Base-by-base conservation (phyloP, 2,797 vertebrate genomes). In the Karalla daura region DNA sequence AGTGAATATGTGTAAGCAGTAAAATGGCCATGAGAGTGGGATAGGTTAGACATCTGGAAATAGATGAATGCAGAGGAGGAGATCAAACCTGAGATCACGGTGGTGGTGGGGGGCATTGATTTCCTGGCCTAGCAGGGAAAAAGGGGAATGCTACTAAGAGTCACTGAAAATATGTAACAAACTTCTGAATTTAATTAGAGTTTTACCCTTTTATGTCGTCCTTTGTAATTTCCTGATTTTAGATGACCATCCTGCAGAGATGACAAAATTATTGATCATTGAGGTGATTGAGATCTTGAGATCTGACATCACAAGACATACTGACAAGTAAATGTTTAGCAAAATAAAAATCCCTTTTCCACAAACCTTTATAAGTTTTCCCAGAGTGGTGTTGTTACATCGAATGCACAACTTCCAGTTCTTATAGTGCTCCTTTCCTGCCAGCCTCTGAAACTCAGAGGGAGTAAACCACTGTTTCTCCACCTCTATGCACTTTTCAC, bases 331-430 rank as follows among this genome's bases (percentile, higher is more conserved):
- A n/a, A n/a, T n/a, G n/a, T n/a, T n/a, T n/a, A n/a, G n/a, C 13
- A 33, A 13, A 49, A 13, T 18, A 11, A 8, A 20, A 74, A 41
- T 11, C 0, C 30, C 8, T 25, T 54, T 55, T 24, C 1, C 28
- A 40, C 44, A 37, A 50, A 94, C 93, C 89, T 90, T 0, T 2
- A 94, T 80, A 2, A 94, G 90, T 44, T 70, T 78, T 15, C 1
- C 41, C 12, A 94, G 81, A 0, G 90, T 1, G 2, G 18, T 80
- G 0, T 20, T 17, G 11, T 0, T 2, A 66, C 87, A 94, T 30
- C 39, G 76, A 52, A 94, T 93, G 74, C 74, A 91, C 2, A 0
- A 0, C 64, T 92, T 94, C 93, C 94, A 94, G 81, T 93, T 93
- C 63, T 5, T 92, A 5, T 0, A 0, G 3, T 1, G 70, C 13